Conservation (phyloP, 1,140 invertebrate species). For the Gryllus bimaculatus region DNA sequence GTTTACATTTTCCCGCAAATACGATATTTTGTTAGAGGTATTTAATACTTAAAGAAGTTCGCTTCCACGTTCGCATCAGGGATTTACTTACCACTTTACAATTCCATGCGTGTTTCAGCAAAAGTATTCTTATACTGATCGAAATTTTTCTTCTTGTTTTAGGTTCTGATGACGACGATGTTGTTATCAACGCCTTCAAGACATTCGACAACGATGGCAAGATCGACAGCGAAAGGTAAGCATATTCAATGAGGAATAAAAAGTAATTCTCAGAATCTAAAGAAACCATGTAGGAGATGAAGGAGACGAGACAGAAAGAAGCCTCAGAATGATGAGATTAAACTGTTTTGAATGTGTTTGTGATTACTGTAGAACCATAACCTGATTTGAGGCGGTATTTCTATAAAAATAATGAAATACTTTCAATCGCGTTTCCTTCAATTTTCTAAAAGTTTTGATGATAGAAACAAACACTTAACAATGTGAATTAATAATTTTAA, state of each 20-base stretch:
- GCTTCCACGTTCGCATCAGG: too few relatives aligned
- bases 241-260: conserved; percentile 9
- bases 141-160: neutral
- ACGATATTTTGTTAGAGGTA: too few relatives aligned
- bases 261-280: neutral
- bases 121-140: neutral
- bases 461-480: too few relatives aligned
- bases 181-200: conserved; percentile 89
- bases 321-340: conserved; percentile 10
- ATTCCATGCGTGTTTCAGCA: too few relatives aligned
- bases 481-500: too few relatives aligned
- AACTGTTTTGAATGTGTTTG: neutral
- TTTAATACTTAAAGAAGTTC: too few relatives aligned
- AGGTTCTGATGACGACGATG: conserved; percentile 84
- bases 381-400: conserved; percentile 17
- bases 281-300: too few relatives aligned
- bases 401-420: neutral
- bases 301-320: neutral
- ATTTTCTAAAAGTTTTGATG: too few relatives aligned
- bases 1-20: too few relatives aligned
- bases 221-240: conserved; percentile 73
- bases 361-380: conserved; percentile 17
- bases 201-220: conserved; percentile 87
- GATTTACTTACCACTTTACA: too few relatives aligned
- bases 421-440: too few relatives aligned